phyloP scores from a whole-genome alignment of 2,113 vertebrate genomes.

The Vidua macroura region DNA sequence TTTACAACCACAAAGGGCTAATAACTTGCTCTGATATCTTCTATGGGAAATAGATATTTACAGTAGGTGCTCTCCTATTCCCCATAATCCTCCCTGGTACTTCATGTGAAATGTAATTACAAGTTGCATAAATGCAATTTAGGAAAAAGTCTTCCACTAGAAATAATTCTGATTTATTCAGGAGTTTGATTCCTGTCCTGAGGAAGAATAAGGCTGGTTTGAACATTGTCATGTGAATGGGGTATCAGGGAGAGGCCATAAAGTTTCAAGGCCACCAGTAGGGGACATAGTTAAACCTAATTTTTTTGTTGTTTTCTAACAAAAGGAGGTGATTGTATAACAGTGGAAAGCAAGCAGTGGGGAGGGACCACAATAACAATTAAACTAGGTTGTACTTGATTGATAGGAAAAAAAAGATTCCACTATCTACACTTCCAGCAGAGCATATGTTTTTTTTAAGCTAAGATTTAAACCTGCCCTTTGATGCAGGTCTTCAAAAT shows the following conservation, averaged over 20 bases:
- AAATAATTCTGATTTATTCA: constrained; percentile 3
- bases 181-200: not conserved
- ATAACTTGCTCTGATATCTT: constrained; percentile 15
- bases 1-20: constrained; percentile 12
- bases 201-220: not conserved
- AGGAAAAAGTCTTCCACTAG: not conserved
- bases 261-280: not conserved
- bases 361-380: not conserved
- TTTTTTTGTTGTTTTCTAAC: not conserved
- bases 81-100: not conserved
- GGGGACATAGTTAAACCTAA: not conserved
- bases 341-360: not conserved
- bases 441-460: not conserved
- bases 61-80: not conserved
- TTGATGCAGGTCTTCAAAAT: not conserved
- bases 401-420: not conserved
- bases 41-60: not conserved
- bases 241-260: not conserved
- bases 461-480: not conserved
- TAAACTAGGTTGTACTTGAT: not conserved
- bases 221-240: not conserved
- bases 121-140: constrained; percentile 17
- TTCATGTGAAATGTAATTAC: constrained; percentile 24
- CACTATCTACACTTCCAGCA: not conserved
- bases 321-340: not conserved